These are phyloP conservation scores for Matsumurasca onukii DNA, from an alignment of 1,140 invertebrate genomes.

Conservation along the genomic window DNA sequence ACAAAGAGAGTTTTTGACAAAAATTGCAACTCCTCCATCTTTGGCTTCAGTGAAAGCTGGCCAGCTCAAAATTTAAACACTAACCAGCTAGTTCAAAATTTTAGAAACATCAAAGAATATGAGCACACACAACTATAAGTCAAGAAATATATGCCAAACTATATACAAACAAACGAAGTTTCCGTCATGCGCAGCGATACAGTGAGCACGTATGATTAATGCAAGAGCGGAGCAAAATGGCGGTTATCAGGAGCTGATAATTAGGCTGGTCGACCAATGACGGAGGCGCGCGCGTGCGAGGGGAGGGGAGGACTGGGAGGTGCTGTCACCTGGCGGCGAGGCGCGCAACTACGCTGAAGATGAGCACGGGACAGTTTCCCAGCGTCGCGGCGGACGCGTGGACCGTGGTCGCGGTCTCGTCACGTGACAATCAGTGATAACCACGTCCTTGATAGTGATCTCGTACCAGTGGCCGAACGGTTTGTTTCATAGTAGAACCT, in stretches of 20 bases:
- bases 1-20: too few relatives aligned
- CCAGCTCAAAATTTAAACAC: too few relatives aligned
- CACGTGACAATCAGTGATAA: background rate
- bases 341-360: background rate
- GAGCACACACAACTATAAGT: too few relatives aligned
- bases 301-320: slow-evolving; percentile 8
- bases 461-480: background rate
- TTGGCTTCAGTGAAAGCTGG: too few relatives aligned
- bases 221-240: slow-evolving; percentile 1
- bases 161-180: too few relatives aligned
- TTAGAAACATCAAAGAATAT: too few relatives aligned
- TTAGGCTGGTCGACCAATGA: slow-evolving; percentile 15
- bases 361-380: slow-evolving; percentile 8
- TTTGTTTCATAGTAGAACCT: background rate
- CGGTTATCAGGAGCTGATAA: slow-evolving; percentile 10
- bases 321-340: slow-evolving; percentile 1
- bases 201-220: too few relatives aligned
- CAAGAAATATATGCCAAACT: too few relatives aligned
- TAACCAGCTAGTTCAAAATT: too few relatives aligned
- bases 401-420: background rate
- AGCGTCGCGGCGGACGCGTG: background rate
- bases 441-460: background rate
- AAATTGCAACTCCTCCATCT: too few relatives aligned
- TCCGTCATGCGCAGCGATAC: too few relatives aligned
- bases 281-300: background rate